phyloP scores from a whole-genome alignment of 1,140 invertebrate species.

The Drosophila eugracilis region DNA sequence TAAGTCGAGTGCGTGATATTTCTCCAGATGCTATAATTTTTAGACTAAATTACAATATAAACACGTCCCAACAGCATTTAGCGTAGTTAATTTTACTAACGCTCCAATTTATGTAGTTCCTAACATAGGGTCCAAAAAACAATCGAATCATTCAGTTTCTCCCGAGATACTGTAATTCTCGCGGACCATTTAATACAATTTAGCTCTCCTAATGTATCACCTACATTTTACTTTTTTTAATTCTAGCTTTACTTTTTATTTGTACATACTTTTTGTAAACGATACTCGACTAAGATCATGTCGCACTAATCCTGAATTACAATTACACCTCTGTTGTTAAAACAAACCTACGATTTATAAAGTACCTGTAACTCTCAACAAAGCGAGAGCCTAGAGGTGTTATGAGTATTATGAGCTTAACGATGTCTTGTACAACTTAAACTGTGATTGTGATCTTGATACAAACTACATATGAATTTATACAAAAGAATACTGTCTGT shows the following conservation, averaged over 20 bases:
- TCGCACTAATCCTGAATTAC: constrained; percentile 44
- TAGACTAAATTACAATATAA: constrained; percentile 39
- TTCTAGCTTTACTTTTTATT: constrained; percentile 53
- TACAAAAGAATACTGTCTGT: constrained; percentile 41
- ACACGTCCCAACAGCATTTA: constrained; percentile 52
- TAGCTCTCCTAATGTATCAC: constrained; percentile 54
- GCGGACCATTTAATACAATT: constrained; percentile 14
- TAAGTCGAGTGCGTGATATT: constrained; percentile 27
- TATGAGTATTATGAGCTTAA: constrained; percentile 33
- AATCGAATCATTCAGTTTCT: constrained; percentile 29
- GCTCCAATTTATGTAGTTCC: constrained; percentile 63
- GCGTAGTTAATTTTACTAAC: constrained; percentile 49
- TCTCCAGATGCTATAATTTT: constrained; percentile 30
- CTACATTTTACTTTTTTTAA: constrained; percentile 35
- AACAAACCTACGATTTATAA: constrained; percentile 8
- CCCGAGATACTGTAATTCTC: constrained; percentile 7
- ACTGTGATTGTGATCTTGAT: constrained; percentile 47
- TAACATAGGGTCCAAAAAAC: constrained; percentile 31
- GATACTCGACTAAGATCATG: constrained; percentile 47
- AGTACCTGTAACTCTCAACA: constrained; percentile 46
- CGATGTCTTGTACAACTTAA: constrained; percentile 39
- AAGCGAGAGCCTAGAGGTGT: constrained; percentile 27
- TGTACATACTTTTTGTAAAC: constrained; percentile 55
- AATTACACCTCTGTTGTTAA: constrained; percentile 44
- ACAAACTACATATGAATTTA: constrained; percentile 34